These are phyloP conservation scores for Spialia ferax DNA, from an alignment of 2,888 invertebrate species.

Conservation along the genomic window DNA sequence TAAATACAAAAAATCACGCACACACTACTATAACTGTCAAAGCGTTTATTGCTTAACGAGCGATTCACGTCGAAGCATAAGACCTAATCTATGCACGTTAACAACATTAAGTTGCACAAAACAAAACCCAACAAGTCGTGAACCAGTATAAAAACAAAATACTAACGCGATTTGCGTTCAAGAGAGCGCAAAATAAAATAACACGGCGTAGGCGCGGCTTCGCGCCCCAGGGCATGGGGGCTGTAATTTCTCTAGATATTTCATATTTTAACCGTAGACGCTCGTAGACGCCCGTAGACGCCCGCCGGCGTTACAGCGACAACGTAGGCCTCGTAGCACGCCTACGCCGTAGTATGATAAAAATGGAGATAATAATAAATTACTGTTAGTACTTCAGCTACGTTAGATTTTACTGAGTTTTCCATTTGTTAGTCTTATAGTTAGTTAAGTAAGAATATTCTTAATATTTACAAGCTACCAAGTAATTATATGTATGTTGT, in stretches of 20 bases:
- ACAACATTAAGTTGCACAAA: constrained; percentile 49
- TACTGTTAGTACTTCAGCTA: constrained; percentile 8
- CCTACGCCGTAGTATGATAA: constrained; percentile 60
- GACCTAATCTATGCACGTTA: constrained; percentile 47
- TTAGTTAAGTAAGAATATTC: no score
- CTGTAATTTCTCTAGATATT: constrained; percentile 83
- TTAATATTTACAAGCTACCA: no score
- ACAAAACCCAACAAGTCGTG: constrained; percentile 63
- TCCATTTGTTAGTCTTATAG: not conserved
- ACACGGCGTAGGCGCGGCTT: constrained; percentile 80
- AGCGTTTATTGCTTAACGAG: constrained; percentile 42
- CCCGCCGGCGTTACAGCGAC: constrained; percentile 72
- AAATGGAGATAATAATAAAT: constrained; percentile 36
- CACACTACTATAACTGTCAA: constrained; percentile 38
- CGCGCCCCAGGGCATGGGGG: constrained; percentile 66
- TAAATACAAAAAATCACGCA: constrained; percentile 26
- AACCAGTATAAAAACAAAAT: constrained; percentile 64
- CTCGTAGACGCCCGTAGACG: constrained; percentile 69
- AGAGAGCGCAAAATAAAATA: constrained; percentile 85
- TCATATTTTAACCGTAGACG: constrained; percentile 76
- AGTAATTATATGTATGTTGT: no score
- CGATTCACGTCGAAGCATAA: constrained; percentile 30
- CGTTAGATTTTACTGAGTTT: constrained; percentile 7
- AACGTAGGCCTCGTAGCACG: constrained; percentile 66
- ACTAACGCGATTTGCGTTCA: constrained; percentile 71